phyloP scores from a whole-genome alignment of 2,888 invertebrate genomes.

The Atethmia centrago region DNA sequence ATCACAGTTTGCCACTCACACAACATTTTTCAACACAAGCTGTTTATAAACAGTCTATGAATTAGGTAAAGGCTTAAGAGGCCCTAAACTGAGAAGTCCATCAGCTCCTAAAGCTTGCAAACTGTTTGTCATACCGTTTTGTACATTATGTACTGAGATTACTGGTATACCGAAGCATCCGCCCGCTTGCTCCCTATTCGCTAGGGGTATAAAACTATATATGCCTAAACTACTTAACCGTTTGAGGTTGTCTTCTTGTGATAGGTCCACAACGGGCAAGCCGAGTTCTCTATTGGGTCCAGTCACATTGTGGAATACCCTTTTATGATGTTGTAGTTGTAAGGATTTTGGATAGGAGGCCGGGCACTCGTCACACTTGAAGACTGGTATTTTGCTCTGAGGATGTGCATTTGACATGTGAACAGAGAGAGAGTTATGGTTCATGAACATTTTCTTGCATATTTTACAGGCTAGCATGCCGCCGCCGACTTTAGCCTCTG shows the following conservation, averaged over 20 bases:
- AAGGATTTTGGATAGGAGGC: constrained; percentile 93
- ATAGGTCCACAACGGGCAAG: constrained; percentile 93
- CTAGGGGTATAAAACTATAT: constrained; percentile 93
- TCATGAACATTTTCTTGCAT: constrained; percentile 88
- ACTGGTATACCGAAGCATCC: constrained; percentile 94
- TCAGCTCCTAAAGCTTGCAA: constrained; percentile 93
- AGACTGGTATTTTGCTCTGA: constrained; percentile 82
- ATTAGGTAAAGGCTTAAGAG: constrained; percentile 91
- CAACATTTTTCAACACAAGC: constrained; percentile 20
- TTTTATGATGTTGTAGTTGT: constrained; percentile 92
- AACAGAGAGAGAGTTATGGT: constrained; percentile 79
- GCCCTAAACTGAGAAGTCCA: constrained; percentile 93
- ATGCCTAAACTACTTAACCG: constrained; percentile 92
- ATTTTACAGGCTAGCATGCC: constrained; percentile 84
- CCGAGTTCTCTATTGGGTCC: constrained; percentile 91
- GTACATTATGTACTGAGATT: constrained; percentile 92
- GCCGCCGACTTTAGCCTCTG: constrained; percentile 84
- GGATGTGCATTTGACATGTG: constrained; percentile 86
- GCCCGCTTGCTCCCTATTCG: constrained; percentile 91
- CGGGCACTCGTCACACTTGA: constrained; percentile 93
- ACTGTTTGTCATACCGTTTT: constrained; percentile 90
- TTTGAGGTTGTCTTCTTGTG: constrained; percentile 92
- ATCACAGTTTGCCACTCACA: constrained; percentile 57
- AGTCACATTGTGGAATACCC: constrained; percentile 86
- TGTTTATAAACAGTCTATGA: constrained; percentile 68